phyloP scores from a whole-genome alignment of 2,888 invertebrate genomes.

The Augiades crinisus region DNA sequence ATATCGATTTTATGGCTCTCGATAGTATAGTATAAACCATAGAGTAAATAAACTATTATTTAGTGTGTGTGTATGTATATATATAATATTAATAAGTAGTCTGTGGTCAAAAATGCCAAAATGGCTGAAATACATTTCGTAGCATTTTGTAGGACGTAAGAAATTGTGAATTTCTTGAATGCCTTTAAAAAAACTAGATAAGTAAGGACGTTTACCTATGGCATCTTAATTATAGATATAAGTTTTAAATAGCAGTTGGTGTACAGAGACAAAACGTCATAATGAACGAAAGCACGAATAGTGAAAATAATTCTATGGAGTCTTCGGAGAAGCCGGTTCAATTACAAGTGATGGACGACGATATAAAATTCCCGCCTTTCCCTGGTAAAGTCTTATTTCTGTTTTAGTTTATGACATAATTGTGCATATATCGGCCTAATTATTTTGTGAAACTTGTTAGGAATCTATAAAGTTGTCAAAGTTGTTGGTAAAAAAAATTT shows the following conservation, averaged over 20 bases:
- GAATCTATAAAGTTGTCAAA: too few species aligned
- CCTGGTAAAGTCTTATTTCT: too few species aligned
- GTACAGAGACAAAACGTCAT: constrained; percentile 29
- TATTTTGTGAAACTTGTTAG: too few species aligned
- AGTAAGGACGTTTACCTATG: not conserved
- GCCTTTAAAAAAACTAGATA: not conserved
- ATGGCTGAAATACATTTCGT: constrained; percentile 48
- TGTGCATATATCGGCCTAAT: too few species aligned
- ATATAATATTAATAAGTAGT: too few species aligned
- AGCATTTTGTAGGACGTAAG: constrained; percentile 31
- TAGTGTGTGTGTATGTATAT: too few species aligned
- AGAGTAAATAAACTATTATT: not conserved
- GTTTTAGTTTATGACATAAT: too few species aligned
- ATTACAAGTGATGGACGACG: constrained; percentile 36
- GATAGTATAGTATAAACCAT: not conserved
- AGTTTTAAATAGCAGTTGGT: not conserved
- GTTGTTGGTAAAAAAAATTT: too few species aligned
- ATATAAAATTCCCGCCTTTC: constrained; percentile 68
- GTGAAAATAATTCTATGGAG: constrained; percentile 47
- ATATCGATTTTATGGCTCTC: too few species aligned
- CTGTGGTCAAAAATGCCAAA: constrained; percentile 50
- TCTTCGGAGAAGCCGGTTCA: constrained; percentile 67
- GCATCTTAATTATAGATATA: not conserved
- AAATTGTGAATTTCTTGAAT: constrained; percentile 3
- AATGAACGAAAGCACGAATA: constrained; percentile 60